Evolutionary conservation across 2,113 vertebrate species (phyloP).

Genomic region (Sebastes schlegelii): DNA sequence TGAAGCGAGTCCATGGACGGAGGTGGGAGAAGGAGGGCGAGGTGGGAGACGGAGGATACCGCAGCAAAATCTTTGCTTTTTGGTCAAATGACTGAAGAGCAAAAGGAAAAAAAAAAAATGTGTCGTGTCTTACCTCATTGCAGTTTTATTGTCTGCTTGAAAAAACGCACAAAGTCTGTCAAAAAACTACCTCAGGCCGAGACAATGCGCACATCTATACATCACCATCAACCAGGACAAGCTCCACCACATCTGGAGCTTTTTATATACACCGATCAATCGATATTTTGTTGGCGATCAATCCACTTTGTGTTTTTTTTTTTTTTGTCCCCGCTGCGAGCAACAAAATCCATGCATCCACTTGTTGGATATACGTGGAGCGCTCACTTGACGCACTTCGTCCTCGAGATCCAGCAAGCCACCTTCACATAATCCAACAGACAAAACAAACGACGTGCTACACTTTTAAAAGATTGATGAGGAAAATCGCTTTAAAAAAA

Average conservation of each 20-base stretch:
- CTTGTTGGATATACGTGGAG: conserved; percentile 78
- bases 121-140: conserved; percentile 56
- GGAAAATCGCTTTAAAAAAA: too few species aligned
- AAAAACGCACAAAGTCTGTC: not conserved
- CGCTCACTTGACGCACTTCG: conserved; percentile 68
- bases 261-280: not conserved
- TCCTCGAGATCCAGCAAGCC: conserved; percentile 29
- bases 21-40: conserved; percentile 5
- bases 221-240: conserved; percentile 40
- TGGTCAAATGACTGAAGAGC: conserved; percentile 20
- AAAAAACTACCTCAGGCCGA: conserved; percentile 44
- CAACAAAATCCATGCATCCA: conserved; percentile 55
- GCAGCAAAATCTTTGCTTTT: conserved; percentile 46
- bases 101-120: not conserved
- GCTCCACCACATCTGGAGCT: conserved; percentile 47
- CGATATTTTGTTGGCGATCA: not conserved
- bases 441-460: not conserved
- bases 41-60: conserved; percentile 43
- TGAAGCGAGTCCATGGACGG: conserved; percentile 68
- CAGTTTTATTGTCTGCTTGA: not conserved
- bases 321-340: conserved; percentile 24
- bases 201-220: conserved; percentile 44
- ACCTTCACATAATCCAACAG: conserved; percentile 48
- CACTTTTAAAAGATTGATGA: not conserved
- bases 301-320: conserved; percentile 25